These are phyloP conservation scores for Eptesicus fuscus DNA, from an alignment of 2,113 vertebrate genomes.

Conservation along the genomic window DNA sequence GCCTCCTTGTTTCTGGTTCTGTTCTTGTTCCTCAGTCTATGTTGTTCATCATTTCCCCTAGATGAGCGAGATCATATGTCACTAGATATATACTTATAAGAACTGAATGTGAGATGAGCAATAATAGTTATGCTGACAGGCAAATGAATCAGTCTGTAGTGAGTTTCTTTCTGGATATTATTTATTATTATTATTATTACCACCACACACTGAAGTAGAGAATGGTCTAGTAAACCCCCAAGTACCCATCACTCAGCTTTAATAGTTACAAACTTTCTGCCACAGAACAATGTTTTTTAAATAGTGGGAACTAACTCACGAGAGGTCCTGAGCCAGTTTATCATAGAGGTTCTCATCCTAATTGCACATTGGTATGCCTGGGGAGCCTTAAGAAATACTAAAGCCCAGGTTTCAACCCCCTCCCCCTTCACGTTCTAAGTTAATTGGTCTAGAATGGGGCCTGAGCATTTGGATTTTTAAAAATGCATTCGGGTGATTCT, in stretches of 20 bases:
- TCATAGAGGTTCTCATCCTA: not conserved
- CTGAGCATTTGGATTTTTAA: not conserved
- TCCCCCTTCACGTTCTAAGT: not conserved
- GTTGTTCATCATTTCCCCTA: too few species aligned
- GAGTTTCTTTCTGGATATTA: too few species aligned
- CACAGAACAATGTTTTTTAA: not conserved
- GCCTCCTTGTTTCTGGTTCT: too few species aligned
- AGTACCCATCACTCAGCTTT: not conserved
- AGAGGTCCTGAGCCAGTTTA: not conserved
- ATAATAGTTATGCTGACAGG: too few species aligned
- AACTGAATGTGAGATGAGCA: too few species aligned
- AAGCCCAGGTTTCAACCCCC: not conserved
- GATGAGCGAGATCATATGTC: too few species aligned
- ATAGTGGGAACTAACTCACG: not conserved
- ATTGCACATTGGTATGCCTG: not conserved
- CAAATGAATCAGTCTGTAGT: too few species aligned
- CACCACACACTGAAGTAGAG: not conserved
- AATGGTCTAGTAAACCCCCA: not conserved
- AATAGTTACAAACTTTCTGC: not conserved
- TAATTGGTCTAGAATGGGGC: not conserved
- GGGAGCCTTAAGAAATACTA: not conserved
- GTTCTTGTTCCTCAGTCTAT: too few species aligned
- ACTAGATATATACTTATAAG: too few species aligned
- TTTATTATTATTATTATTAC: not conserved
- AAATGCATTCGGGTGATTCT: not conserved